A percentile compares a stretch with the other conserved stretches of the same genome.
These are phyloP conservation scores for Choristoneura fumiferana DNA, from an alignment of 1,140 invertebrate genomes.

Conservation along the genomic window DNA sequence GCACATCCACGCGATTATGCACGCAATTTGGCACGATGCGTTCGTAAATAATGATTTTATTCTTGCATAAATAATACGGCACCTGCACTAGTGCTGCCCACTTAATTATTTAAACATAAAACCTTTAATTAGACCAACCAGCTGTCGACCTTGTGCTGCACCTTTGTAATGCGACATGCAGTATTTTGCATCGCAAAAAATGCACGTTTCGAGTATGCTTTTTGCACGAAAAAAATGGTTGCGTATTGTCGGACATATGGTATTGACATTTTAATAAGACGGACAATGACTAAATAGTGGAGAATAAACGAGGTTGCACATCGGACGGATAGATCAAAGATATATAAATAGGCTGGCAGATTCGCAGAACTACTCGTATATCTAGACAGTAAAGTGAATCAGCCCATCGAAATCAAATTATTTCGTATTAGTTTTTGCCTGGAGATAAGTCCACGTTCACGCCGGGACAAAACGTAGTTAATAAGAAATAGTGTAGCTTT, in stretches of 20 bases:
- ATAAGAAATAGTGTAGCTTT: no score
- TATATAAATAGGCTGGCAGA: no score
- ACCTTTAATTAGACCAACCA: conserved; percentile 71
- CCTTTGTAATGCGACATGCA: conserved; percentile 61
- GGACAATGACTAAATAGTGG: no score
- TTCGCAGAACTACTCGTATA: no score
- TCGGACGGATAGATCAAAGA: no score
- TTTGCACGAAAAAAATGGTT: conserved; percentile 26
- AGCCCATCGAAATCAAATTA: no score
- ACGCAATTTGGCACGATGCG: conserved; percentile 51
- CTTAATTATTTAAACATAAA: conserved; percentile 77
- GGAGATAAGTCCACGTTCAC: no score
- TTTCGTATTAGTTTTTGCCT: no score
- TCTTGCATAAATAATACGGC: conserved; percentile 53
- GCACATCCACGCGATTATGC: conserved; percentile 22
- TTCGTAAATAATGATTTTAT: conserved; percentile 71
- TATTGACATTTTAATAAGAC: neutral
- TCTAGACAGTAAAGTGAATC: no score
- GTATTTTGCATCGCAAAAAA: conserved; percentile 65
- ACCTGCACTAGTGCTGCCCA: conserved; percentile 56
- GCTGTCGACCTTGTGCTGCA: conserved; percentile 70
- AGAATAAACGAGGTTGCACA: no score
- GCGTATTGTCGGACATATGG: conserved; percentile 2
- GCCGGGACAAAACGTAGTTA: no score
- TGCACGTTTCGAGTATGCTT: conserved; percentile 45